Base-by-base conservation (phyloP, 2,113 vertebrate species). In the Laterallus jamaicensis region DNA sequence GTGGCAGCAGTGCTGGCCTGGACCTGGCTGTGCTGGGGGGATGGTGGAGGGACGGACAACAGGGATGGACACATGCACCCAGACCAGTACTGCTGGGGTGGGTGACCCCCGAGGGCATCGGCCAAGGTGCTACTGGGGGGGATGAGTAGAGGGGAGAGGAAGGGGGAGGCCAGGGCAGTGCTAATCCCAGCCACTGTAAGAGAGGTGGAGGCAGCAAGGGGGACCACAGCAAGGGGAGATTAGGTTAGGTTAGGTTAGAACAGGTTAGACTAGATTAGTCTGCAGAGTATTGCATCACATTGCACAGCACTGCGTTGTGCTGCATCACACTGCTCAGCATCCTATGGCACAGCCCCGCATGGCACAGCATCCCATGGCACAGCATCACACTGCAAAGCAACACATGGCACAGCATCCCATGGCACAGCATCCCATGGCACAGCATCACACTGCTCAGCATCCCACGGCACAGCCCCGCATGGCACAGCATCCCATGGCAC, bases 71-170 rank as follows among this genome's bases (percentile, higher is more conserved):
- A 47, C 42, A 44, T 15, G 42, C 55, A 17, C 15, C n/a, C 1
- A 0, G 15, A 39, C 69, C 1, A 1, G 20, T 19, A 15, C n/a
- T 0, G 0, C 39, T 0, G 1, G 73, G 52, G 54, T n/a, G 44
- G 60, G 89, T 18, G 58, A 47, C 58, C 29, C 64, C 3, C 0
- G 5, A 44, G 71, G 44, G 9, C 66, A 50, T 13, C 1, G 1
- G 13, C 39, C 3, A 0, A 40, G n/a, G 29, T 14, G 60, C 60
- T 62, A 4, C 13, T 2, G 5, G 4, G 54, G 28, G 15, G 39
- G 11, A 22, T 21, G 35, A 56, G 62, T 6, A 42, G 60, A 12
- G 59, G 1, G 2, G 13, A 7, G 28, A 24, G 71, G 44, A 67
- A 35, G 16, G 44, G 39, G 2, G 12, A 10, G 16, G 18, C 16